A percentile compares a stretch with the other conserved stretches of the same genome.
These are phyloP conservation scores for Drosophila erecta DNA, from an alignment of 1,140 invertebrate genomes.

Conservation along the genomic window DNA sequence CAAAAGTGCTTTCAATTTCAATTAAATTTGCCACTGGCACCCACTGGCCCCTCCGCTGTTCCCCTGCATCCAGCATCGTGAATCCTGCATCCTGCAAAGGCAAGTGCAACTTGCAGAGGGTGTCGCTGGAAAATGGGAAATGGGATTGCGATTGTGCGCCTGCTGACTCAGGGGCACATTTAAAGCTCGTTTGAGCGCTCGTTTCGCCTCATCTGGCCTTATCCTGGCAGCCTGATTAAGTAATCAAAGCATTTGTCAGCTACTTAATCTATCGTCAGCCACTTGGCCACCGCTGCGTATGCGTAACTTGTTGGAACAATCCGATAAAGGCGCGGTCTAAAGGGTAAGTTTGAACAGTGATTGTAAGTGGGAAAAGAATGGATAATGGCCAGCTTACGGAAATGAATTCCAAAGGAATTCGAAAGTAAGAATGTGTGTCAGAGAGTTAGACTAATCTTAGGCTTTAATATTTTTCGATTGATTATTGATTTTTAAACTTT, in stretches of 20 bases:
- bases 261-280: conserved; percentile 73
- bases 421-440: no score
- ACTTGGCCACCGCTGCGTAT: conserved; percentile 66
- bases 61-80: conserved; percentile 42
- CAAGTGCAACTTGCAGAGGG: conserved; percentile 28
- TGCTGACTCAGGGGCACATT: conserved; percentile 81
- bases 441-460: no score
- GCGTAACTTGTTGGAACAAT: conserved; percentile 27
- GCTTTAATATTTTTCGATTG: no score
- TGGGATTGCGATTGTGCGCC: conserved; percentile 42
- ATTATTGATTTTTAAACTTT: no score
- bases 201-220: conserved; percentile 65
- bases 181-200: conserved; percentile 76
- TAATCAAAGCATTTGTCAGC: conserved; percentile 82
- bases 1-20: conserved; percentile 83
- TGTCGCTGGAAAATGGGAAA: conserved; percentile 10
- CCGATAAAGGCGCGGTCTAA: conserved; percentile 7
- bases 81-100: conserved; percentile 45
- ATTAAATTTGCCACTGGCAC: conserved; percentile 75
- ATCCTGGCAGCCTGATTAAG: conserved; percentile 66
- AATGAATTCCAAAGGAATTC: no score
- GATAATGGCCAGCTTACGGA: no score
- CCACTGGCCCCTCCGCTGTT: background rate
- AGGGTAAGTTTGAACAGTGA: conserved; percentile 15
- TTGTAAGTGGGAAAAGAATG: conserved; percentile 1